Evolutionary conservation across 2,888 invertebrate species (phyloP).

Genomic region (Pseudococcus viburni): DNA sequence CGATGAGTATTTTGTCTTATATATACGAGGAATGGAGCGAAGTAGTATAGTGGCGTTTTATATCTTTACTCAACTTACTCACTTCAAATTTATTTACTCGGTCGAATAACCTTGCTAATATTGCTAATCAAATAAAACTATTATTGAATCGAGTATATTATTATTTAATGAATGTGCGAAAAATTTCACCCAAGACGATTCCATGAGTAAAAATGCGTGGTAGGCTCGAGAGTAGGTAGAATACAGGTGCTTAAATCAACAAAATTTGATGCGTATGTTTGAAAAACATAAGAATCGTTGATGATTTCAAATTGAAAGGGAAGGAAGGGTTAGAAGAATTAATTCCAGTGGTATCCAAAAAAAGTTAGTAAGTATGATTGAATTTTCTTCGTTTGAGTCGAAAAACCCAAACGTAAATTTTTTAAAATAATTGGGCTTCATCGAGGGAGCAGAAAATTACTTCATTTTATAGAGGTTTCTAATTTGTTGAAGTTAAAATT

Average conservation of each 20-base stretch:
- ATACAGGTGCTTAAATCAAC: neutral
- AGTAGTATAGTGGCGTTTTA: neutral
- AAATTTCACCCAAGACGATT: conserved; percentile 1
- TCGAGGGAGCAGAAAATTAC: no score
- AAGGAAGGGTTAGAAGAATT: no score
- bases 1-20: neutral
- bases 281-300: no score
- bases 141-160: neutral
- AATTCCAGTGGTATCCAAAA: no score
- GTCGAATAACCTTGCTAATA: conserved; percentile 24
- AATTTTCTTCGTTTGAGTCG: no score
- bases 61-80: neutral
- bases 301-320: no score
- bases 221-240: neutral
- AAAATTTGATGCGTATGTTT: neutral
- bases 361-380: no score
- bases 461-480: no score
- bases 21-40: neutral
- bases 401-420: no score
- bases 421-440: no score
- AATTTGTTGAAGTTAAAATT: no score
- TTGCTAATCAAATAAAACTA: conserved; percentile 25
- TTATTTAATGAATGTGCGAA: conserved; percentile 33
- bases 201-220: neutral
- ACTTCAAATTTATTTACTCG: conserved; percentile 15